Evolutionary conservation across 2,113 vertebrate species (phyloP).

Genomic region (Callorhinus ursinus): DNA sequence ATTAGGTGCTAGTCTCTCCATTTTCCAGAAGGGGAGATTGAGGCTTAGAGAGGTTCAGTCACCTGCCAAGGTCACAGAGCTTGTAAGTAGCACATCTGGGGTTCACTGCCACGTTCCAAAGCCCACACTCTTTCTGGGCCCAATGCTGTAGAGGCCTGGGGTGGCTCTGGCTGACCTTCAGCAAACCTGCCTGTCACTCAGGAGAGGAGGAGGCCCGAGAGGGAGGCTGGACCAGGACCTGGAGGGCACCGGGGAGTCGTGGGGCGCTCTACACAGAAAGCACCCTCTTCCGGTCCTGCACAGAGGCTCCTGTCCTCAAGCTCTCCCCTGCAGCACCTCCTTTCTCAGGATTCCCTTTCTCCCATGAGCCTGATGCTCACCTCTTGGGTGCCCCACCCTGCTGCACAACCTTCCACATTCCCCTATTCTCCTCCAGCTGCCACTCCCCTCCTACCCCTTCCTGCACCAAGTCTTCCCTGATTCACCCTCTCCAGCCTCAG

Average conservation of each 20-base stretch:
- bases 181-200: background rate
- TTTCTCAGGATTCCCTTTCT: background rate
- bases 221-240: background rate
- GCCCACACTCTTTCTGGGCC: background rate
- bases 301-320: background rate
- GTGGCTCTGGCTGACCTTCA: background rate
- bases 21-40: background rate
- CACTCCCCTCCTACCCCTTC: background rate
- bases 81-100: background rate
- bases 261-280: background rate
- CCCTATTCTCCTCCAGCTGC: background rate
- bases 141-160: background rate
- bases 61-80: background rate
- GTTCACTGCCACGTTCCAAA: background rate
- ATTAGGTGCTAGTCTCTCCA: background rate
- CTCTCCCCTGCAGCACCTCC: background rate
- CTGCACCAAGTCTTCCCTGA: background rate
- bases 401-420: background rate
- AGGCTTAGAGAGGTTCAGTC: background rate
- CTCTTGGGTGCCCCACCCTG: background rate
- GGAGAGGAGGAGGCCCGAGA: background rate
- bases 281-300: background rate
- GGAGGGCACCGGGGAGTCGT: background rate
- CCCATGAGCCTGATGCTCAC: background rate
- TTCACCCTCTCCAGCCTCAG: background rate